Evolutionary conservation across 2,888 invertebrate species (phyloP).

Genomic region (Caenorhabditis panamensis): DNA sequence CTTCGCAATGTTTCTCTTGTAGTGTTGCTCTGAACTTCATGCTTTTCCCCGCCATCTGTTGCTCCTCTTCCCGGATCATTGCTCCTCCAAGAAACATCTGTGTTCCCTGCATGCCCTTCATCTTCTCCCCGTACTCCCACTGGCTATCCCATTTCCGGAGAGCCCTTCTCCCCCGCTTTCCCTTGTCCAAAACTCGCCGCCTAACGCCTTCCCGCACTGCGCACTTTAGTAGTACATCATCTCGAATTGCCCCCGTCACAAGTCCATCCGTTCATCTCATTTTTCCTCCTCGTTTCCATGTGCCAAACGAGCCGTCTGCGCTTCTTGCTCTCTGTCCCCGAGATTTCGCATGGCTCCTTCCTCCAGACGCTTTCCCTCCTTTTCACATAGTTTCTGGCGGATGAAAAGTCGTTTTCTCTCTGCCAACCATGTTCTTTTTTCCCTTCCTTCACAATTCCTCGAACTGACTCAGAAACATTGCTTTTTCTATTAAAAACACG

Average conservation of each 20-base stretch:
- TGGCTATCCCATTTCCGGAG: slow-evolving; percentile 50
- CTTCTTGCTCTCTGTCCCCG: slow-evolving; percentile 18
- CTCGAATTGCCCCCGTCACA: slow-evolving; percentile 34
- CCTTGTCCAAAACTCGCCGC: slow-evolving; percentile 15
- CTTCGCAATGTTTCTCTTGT: too few relatives aligned
- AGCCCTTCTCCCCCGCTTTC: background rate
- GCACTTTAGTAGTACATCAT: slow-evolving; percentile 44
- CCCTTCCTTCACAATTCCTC: background rate
- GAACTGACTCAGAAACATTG: slow-evolving; percentile 14
- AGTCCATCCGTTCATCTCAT: slow-evolving; percentile 37
- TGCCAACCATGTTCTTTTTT: background rate
- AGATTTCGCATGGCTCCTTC: slow-evolving; percentile 7
- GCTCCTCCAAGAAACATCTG: slow-evolving; percentile 5
- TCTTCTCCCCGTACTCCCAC: slow-evolving; percentile 2
- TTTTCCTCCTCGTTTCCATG: slow-evolving; percentile 46
- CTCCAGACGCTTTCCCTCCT: background rate
- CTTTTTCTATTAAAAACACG: slow-evolving; percentile 21
- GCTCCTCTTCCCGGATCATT: slow-evolving; percentile 6
- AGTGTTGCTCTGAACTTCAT: background rate
- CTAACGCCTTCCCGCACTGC: too few relatives aligned
- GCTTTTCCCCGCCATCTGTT: slow-evolving; percentile 11
- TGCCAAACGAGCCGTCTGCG: slow-evolving; percentile 26
- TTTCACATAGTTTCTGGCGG: slow-evolving; percentile 19
- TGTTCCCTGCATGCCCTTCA: background rate
- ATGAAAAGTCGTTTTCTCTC: background rate